A percentile compares a stretch with the other conserved stretches of the same genome.
phyloP scores from a whole-genome alignment of 2,888 invertebrate genomes.

The Heliothis peltigera region DNA sequence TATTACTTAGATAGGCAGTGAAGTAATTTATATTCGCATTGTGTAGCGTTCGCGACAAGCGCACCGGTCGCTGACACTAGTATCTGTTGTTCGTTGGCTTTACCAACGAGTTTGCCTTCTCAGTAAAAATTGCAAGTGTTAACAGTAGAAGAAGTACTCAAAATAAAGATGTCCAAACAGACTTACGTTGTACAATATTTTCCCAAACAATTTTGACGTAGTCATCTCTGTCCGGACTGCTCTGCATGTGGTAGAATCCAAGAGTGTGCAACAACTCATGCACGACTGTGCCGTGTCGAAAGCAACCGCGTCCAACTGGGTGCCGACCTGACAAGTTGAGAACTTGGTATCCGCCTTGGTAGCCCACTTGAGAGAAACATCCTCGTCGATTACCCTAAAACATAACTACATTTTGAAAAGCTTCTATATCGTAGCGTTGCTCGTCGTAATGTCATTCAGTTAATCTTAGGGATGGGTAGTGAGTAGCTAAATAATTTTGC shows the following conservation, averaged over 20 bases:
- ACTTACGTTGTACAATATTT: constrained; percentile 91
- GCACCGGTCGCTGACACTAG: constrained; percentile 33
- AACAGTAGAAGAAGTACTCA: constrained; percentile 1
- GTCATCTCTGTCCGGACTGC: constrained; percentile 93
- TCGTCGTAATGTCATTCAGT: too few relatives aligned
- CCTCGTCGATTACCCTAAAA: constrained; percentile 83
- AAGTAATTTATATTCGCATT: constrained; percentile 69
- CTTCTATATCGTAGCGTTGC: too few relatives aligned
- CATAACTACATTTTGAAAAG: not conserved
- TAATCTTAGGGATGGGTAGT: not conserved
- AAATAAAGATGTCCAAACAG: not conserved
- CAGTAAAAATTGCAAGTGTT: constrained; percentile 24
- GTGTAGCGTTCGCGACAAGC: constrained; percentile 59
- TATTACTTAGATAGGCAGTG: constrained; percentile 54
- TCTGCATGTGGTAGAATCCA: constrained; percentile 96
- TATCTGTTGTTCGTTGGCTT: constrained; percentile 5
- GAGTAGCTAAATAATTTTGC: not conserved
- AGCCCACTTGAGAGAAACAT: constrained; percentile 88
- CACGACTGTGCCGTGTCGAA: constrained; percentile 92
- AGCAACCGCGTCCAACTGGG: constrained; percentile 89
- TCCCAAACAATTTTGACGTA: constrained; percentile 93
- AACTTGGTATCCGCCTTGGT: constrained; percentile 87
- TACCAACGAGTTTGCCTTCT: not conserved
- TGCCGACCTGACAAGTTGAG: constrained; percentile 89
- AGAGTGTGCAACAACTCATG: constrained; percentile 95